Percentiles rank a stretch among this genome's conserved stretches.
phyloP scores from a whole-genome alignment of 1,140 invertebrate genomes.

The Pseudobourletiella spinata region DNA sequence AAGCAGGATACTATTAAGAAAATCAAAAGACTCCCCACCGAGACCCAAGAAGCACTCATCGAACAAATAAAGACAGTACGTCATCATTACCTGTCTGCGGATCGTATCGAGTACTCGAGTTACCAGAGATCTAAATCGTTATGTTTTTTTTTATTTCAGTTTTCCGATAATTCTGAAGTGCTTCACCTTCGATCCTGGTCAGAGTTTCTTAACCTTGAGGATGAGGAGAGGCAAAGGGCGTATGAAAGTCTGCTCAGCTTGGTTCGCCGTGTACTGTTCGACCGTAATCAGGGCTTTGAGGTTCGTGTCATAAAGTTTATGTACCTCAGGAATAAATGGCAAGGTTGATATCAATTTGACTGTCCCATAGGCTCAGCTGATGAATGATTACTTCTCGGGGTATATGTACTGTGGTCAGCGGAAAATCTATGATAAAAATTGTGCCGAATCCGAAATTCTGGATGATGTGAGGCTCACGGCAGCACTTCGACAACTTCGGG shows the following conservation, averaged over 20 bases:
- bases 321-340: background rate
- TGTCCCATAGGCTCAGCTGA: constrained; percentile 20
- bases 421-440: constrained; percentile 23
- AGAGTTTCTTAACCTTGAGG: constrained; percentile 14
- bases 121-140: too few relatives aligned
- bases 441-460: constrained; percentile 23
- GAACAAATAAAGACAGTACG: constrained; percentile 28
- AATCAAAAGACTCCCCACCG: constrained; percentile 25
- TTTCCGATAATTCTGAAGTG: constrained; percentile 30
- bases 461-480: constrained; percentile 23
- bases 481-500: constrained; percentile 21
- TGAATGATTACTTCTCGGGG: constrained; percentile 29
- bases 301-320: too few relatives aligned
- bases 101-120: too few relatives aligned
- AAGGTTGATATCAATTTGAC: too few relatives aligned
- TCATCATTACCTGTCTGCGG: too few relatives aligned
- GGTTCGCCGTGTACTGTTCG: constrained; percentile 20
- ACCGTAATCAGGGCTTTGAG: constrained; percentile 30
- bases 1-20: constrained; percentile 30
- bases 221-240: constrained; percentile 27
- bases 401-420: constrained; percentile 30
- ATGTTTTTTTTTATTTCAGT: constrained; percentile 6
- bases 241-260: constrained; percentile 26
- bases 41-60: constrained; percentile 27
- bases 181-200: constrained; percentile 30